Evolutionary conservation across 2,113 vertebrate species (phyloP).

Genomic region (Pipra filicauda): DNA sequence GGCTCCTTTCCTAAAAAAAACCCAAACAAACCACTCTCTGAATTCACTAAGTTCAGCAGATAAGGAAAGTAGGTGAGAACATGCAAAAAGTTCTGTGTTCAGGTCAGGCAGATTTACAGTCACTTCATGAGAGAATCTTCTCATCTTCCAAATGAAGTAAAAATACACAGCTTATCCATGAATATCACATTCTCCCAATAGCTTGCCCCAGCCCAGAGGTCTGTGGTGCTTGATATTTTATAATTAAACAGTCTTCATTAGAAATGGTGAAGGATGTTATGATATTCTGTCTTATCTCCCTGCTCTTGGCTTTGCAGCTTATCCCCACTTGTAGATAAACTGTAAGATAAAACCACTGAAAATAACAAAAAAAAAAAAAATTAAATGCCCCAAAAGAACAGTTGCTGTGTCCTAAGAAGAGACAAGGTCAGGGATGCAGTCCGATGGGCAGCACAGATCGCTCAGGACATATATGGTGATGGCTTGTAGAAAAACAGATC

Average conservation of each 20-base stretch:
- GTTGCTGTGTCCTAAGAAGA: not conserved
- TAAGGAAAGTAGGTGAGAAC: not conserved
- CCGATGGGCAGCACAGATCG: not conserved
- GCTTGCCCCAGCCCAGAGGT: not conserved
- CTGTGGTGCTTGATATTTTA: not conserved
- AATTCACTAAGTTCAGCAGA: not conserved
- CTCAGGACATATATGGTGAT: no score
- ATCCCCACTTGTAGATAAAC: not conserved
- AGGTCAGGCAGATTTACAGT: not conserved
- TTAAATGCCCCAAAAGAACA: not conserved
- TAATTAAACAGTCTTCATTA: not conserved
- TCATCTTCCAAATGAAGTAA: not conserved
- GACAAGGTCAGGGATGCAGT: not conserved
- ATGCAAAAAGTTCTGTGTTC: not conserved
- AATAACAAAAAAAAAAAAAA: not conserved
- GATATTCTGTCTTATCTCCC: constrained; percentile 18
- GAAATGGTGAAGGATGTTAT: not conserved
- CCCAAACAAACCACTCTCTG: not conserved
- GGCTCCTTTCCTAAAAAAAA: not conserved
- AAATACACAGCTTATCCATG: not conserved
- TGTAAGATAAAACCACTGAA: not conserved
- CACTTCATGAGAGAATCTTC: not conserved
- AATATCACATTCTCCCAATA: not conserved
- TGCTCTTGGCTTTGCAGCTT: not conserved
- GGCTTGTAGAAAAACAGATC: not conserved